A percentile compares a stretch with the other conserved stretches of the same genome.
Conservation (phyloP, 2,888 invertebrate species). For the Tolmerus cingulatus region DNA sequence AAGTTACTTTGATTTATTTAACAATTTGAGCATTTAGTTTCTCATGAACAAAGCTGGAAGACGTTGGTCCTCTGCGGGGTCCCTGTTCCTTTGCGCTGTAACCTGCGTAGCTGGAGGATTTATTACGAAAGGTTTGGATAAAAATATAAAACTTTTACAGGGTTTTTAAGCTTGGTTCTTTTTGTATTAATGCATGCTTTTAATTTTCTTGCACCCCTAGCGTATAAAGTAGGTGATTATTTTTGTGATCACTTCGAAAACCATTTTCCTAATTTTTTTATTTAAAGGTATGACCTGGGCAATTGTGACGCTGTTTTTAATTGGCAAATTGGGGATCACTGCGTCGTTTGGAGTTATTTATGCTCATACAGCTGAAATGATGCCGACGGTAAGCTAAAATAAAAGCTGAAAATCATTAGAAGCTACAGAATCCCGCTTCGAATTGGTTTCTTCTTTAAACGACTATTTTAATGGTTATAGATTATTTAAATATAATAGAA, state of each 20-base stretch:
- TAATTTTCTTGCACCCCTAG: constrained; percentile 14
- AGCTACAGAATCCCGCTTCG: not conserved
- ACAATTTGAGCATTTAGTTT: constrained; percentile 58
- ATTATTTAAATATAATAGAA: not conserved
- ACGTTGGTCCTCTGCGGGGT: constrained; percentile 65
- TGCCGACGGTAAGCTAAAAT: constrained; percentile 58
- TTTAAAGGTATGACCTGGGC: constrained; percentile 66
- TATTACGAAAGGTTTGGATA: constrained; percentile 62
- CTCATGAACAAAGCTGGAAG: constrained; percentile 66
- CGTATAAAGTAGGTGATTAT: constrained; percentile 25
- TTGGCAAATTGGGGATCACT: constrained; percentile 72
- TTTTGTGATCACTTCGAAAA: not conserved
- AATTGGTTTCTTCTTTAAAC: not conserved
- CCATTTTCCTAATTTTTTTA: not conserved
- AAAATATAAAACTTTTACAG: not conserved
- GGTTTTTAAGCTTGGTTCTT: not conserved
- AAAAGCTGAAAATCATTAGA: not conserved
- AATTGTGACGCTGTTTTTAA: constrained; percentile 67
- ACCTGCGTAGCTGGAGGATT: constrained; percentile 68
- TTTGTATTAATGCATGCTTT: constrained; percentile 26
- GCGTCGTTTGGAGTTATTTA: constrained; percentile 71
- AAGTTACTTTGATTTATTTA: not conserved
- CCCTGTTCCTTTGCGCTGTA: constrained; percentile 65
- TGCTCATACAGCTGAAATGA: constrained; percentile 66
- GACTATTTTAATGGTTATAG: not conserved